Conservation (phyloP, 2,113 vertebrate genomes). For the Sinocyclocheilus anophthalmus region DNA sequence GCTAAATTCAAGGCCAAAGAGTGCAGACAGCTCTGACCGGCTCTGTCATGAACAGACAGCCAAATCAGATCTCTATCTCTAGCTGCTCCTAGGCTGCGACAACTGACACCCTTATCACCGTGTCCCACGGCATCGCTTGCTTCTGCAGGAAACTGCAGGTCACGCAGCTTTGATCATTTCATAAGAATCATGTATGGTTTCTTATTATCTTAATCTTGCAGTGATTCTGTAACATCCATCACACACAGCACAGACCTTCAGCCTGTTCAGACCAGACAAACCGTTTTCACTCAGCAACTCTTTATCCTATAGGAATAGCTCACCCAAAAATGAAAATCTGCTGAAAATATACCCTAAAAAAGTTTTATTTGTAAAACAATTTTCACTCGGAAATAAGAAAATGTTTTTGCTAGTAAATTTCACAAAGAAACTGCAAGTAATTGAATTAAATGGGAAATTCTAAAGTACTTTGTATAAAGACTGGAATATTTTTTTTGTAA, state of each 20-base stretch:
- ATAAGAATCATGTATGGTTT: neutral
- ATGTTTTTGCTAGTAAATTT: too few species aligned
- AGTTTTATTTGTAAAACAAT: too few species aligned
- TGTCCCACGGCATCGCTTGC: neutral
- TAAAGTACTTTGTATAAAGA: too few species aligned
- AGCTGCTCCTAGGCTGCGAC: neutral
- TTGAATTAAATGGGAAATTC: too few species aligned
- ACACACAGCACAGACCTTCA: neutral
- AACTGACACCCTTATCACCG: neutral
- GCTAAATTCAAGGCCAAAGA: neutral
- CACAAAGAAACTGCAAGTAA: too few species aligned
- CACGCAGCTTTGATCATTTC: neutral
- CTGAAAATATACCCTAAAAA: too few species aligned
- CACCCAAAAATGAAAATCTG: neutral
- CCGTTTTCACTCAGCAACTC: neutral
- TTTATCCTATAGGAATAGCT: neutral
- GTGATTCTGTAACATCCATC: neutral
- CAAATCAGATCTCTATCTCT: constrained; percentile 15
- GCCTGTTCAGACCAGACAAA: neutral
- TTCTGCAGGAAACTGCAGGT: neutral
- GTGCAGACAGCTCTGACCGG: neutral
- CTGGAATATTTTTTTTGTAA: too few species aligned
- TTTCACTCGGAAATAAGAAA: too few species aligned
- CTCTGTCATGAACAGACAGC: neutral
- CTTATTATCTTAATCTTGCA: neutral